Evolutionary conservation across 2,797 vertebrate genomes (phyloP).

Genomic region (Pygocentrus nattereri): DNA sequence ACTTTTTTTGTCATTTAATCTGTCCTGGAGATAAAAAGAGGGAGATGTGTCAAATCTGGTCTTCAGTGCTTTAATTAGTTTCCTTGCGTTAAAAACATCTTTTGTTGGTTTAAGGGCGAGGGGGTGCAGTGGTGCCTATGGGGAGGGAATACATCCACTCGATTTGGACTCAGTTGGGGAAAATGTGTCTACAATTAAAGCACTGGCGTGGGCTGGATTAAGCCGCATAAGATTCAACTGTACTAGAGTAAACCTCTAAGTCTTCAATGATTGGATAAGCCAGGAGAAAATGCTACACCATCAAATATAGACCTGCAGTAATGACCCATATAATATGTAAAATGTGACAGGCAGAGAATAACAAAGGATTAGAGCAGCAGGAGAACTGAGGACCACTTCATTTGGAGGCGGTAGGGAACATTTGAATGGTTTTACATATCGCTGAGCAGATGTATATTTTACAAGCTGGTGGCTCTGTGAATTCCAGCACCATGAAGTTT

Average conservation of each 20-base stretch:
- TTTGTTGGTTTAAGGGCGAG: conserved; percentile 72
- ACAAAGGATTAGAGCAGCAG: conserved; percentile 44
- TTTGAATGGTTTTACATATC: conserved; percentile 59
- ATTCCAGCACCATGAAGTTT: conserved; percentile 29
- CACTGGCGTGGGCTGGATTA: conserved; percentile 69
- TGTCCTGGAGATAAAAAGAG: conserved; percentile 63
- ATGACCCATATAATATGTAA: conserved; percentile 55
- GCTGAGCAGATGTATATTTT: conserved; percentile 46
- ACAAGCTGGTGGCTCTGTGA: conserved; percentile 26
- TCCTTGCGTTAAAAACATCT: conserved; percentile 67
- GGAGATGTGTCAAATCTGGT: conserved; percentile 60
- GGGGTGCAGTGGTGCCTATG: conserved; percentile 62
- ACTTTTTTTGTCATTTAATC: conserved; percentile 68
- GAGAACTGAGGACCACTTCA: conserved; percentile 47
- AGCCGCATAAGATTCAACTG: conserved; percentile 53
- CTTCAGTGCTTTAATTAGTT: conserved; percentile 70
- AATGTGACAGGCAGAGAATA: conserved; percentile 45
- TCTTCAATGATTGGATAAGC: conserved; percentile 41
- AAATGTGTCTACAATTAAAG: conserved; percentile 72
- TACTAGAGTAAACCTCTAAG: conserved; percentile 42
- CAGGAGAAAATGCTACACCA: conserved; percentile 21
- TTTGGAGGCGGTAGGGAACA: conserved; percentile 41
- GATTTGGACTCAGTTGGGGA: conserved; percentile 54
- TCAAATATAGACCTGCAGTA: conserved; percentile 44
- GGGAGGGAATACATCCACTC: conserved; percentile 69